Evolutionary conservation across 1,140 invertebrate species (phyloP).

Genomic region (Helicoverpa zea): DNA sequence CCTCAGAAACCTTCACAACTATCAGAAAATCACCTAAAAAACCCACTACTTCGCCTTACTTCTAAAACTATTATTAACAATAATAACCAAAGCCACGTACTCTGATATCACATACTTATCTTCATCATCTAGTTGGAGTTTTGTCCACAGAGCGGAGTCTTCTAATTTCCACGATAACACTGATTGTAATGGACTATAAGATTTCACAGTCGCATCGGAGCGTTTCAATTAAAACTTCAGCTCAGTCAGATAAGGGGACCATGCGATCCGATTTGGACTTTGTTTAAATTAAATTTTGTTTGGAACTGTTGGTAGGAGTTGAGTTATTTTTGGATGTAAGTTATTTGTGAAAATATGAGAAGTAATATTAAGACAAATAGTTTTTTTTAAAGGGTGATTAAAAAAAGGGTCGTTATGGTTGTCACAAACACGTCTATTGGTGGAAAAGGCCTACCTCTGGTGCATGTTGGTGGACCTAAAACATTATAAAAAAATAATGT

Average conservation of each 20-base stretch:
- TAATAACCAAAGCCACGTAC: not conserved
- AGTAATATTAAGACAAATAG: too few relatives aligned
- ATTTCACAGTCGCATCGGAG: slow-evolving; percentile 71
- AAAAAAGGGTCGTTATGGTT: too few relatives aligned
- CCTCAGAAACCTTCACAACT: too few relatives aligned
- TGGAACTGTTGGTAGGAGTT: too few relatives aligned
- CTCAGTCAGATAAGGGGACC: slow-evolving; percentile 60
- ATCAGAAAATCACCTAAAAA: too few relatives aligned
- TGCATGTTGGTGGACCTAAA: too few relatives aligned
- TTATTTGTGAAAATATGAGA: too few relatives aligned
- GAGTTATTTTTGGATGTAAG: too few relatives aligned
- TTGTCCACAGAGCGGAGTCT: slow-evolving; percentile 6
- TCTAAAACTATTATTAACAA: not conserved
- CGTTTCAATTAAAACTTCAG: slow-evolving; percentile 80
- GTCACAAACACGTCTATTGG: too few relatives aligned
- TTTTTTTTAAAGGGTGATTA: too few relatives aligned
- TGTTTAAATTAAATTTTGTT: slow-evolving; percentile 2
- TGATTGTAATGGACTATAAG: slow-evolving; percentile 71
- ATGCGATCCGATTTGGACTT: slow-evolving; percentile 1
- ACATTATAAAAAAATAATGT: too few relatives aligned
- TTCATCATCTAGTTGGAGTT: not conserved
- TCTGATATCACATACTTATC: slow-evolving; percentile 21
- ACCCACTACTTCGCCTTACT: not conserved
- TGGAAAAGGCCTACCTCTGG: too few relatives aligned
- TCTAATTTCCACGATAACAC: slow-evolving; percentile 57